Conservation (phyloP, 1,140 invertebrate species). For the Drosophila miranda region DNA sequence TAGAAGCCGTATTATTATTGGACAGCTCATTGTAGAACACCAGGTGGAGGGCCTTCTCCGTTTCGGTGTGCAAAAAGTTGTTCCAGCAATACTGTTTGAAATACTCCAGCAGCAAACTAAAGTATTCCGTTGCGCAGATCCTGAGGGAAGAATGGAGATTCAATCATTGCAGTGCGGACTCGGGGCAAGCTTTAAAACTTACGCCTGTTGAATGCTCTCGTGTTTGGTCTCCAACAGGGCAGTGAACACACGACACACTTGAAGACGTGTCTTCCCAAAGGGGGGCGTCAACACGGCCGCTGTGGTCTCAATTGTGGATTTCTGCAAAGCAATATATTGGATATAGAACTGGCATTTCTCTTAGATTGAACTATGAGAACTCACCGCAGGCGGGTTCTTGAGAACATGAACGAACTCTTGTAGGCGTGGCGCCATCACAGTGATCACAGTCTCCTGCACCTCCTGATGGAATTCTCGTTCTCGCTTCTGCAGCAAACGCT, state of each 20-base stretch:
- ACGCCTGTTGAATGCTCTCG: constrained; percentile 83
- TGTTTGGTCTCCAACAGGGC: constrained; percentile 88
- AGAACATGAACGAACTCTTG: constrained; percentile 89
- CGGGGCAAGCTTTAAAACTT: constrained; percentile 33
- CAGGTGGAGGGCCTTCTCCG: constrained; percentile 88
- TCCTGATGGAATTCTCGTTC: constrained; percentile 83
- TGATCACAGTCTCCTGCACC: constrained; percentile 85
- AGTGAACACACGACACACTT: constrained; percentile 89
- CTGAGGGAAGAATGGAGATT: constrained; percentile 18
- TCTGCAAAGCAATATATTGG: constrained; percentile 40
- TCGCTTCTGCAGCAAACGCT: constrained; percentile 69
- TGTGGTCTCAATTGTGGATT: constrained; percentile 68
- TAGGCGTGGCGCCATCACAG: constrained; percentile 87
- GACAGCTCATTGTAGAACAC: constrained; percentile 83
- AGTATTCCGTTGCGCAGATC: constrained; percentile 79
- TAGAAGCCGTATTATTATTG: constrained; percentile 62
- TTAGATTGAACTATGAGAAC: constrained; percentile 5
- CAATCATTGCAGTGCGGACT: neutral
- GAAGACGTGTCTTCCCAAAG: constrained; percentile 89
- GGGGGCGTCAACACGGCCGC: constrained; percentile 86
- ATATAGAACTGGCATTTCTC: neutral
- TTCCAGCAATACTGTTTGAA: constrained; percentile 94
- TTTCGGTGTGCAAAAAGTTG: constrained; percentile 93
- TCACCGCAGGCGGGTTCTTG: constrained; percentile 88
- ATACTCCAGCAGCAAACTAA: constrained; percentile 86